Evolutionary conservation across 2,113 vertebrate species (phyloP).

Genomic region (Gallinago media): DNA sequence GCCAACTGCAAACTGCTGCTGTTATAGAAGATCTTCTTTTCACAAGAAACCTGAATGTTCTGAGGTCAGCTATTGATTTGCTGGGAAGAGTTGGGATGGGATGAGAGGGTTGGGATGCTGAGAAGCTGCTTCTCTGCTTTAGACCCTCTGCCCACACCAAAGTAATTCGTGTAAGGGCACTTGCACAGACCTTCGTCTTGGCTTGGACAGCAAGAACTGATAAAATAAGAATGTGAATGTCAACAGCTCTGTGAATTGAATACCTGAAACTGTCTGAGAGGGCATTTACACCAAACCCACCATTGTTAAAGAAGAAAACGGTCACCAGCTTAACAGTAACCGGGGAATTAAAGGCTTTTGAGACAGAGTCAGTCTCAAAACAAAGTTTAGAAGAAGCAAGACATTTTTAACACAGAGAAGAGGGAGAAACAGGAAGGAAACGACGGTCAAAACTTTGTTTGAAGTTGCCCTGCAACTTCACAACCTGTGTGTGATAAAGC

Average conservation of each 20-base stretch:
- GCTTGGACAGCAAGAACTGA: not conserved
- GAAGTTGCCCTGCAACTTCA: not conserved
- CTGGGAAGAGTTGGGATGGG: not conserved
- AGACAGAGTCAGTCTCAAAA: not conserved
- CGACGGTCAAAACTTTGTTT: fast-evolving
- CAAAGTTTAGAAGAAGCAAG: not conserved
- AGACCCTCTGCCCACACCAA: not conserved
- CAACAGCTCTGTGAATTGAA: not conserved
- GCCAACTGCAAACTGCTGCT: not conserved
- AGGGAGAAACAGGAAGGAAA: not conserved
- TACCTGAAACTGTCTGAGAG: not conserved
- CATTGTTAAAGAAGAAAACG: not conserved
- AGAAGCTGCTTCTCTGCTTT: not conserved
- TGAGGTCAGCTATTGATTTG: not conserved
- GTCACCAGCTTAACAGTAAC: not conserved
- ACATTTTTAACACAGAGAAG: not conserved
- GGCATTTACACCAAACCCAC: not conserved
- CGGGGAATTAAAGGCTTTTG: not conserved
- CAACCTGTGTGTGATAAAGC: not conserved
- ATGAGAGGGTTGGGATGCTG: not conserved
- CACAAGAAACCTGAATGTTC: not conserved
- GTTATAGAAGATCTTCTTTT: not conserved
- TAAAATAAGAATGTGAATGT: not conserved
- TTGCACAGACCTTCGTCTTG: not conserved
- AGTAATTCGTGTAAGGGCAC: not conserved